phyloP scores from a whole-genome alignment of 2,888 invertebrate species.

The Merodon equestris region DNA sequence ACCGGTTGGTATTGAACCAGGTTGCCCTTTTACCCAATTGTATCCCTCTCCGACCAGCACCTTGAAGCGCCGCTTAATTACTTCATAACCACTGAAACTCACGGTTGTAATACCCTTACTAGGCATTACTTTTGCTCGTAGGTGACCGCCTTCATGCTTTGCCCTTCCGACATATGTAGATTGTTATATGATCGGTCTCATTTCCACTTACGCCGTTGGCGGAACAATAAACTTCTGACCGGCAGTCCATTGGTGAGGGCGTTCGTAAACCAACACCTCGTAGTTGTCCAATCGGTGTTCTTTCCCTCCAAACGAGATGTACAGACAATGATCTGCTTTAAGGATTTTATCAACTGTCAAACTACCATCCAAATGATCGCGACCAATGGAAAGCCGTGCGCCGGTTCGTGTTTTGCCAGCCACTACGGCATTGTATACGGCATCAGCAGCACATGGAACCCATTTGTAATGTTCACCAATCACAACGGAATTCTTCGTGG shows the following conservation, averaged over 20 bases:
- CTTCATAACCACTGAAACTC: slow-evolving; percentile 81
- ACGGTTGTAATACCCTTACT: slow-evolving; percentile 81
- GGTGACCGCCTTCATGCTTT: slow-evolving; percentile 81
- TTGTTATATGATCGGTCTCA: slow-evolving; percentile 76
- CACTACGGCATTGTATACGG: slow-evolving; percentile 76
- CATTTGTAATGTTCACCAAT: slow-evolving; percentile 81
- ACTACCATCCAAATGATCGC: slow-evolving; percentile 81
- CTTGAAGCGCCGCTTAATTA: slow-evolving; percentile 80
- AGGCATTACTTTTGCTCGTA: slow-evolving; percentile 83
- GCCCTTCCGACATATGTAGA: slow-evolving; percentile 79
- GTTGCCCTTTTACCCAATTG: slow-evolving; percentile 79
- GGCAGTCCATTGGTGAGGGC: slow-evolving; percentile 74
- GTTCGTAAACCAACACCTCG: slow-evolving; percentile 77
- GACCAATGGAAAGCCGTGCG: slow-evolving; percentile 81
- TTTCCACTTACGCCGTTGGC: slow-evolving; percentile 76
- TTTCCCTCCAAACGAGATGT: slow-evolving; percentile 79
- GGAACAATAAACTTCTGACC: slow-evolving; percentile 76
- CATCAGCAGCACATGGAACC: slow-evolving; percentile 79
- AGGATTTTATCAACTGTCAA: slow-evolving; percentile 82
- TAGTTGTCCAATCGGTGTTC: slow-evolving; percentile 79
- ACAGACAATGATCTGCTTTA: slow-evolving; percentile 80
- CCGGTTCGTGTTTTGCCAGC: slow-evolving; percentile 79
- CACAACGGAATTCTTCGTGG: slow-evolving; percentile 79
- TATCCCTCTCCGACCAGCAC: slow-evolving; percentile 81
- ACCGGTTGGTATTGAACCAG: slow-evolving; percentile 80